Percentiles rank a stretch among this genome's conserved stretches.
These are phyloP conservation scores for Latrodectus elegans DNA, from an alignment of 2,888 invertebrate species.

Conservation along the genomic window DNA sequence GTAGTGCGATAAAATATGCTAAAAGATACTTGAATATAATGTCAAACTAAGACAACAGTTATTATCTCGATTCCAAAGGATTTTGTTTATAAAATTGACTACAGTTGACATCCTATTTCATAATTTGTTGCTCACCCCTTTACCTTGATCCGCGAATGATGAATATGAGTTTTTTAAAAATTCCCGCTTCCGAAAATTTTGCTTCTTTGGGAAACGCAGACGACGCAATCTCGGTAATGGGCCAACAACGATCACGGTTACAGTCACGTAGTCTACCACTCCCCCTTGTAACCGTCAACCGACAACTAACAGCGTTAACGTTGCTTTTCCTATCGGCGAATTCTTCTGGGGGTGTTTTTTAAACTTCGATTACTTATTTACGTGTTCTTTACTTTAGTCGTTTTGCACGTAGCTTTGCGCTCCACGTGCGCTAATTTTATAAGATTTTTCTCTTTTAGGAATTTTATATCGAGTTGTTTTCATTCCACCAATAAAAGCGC, in stretches of 20 bases:
- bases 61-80: no score
- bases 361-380: slow-evolving; percentile 66
- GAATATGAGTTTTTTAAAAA: slow-evolving; percentile 61
- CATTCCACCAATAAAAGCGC: slow-evolving; percentile 22
- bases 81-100: no score
- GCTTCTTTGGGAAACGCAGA: slow-evolving; percentile 51
- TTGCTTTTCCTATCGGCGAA: slow-evolving; percentile 47
- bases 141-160: slow-evolving; percentile 37
- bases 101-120: neutral
- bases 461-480: slow-evolving; percentile 57
- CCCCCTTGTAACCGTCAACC: slow-evolving; percentile 56
- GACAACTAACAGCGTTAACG: slow-evolving; percentile 59
- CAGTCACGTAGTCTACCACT: slow-evolving; percentile 55
- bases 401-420: slow-evolving; percentile 51
- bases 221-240: slow-evolving; percentile 66
- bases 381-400: slow-evolving; percentile 54
- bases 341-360: slow-evolving; percentile 44
- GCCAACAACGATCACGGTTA: slow-evolving; percentile 59
- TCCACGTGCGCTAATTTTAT: slow-evolving; percentile 64
- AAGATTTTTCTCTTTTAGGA: slow-evolving; percentile 49
- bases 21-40: no score
- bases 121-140: slow-evolving; percentile 25
- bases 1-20: no score
- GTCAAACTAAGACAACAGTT: no score
- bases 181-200: slow-evolving; percentile 47